Evolutionary conservation across 2,797 vertebrate species (phyloP).

Genomic region (Scyliorhinus canicula): DNA sequence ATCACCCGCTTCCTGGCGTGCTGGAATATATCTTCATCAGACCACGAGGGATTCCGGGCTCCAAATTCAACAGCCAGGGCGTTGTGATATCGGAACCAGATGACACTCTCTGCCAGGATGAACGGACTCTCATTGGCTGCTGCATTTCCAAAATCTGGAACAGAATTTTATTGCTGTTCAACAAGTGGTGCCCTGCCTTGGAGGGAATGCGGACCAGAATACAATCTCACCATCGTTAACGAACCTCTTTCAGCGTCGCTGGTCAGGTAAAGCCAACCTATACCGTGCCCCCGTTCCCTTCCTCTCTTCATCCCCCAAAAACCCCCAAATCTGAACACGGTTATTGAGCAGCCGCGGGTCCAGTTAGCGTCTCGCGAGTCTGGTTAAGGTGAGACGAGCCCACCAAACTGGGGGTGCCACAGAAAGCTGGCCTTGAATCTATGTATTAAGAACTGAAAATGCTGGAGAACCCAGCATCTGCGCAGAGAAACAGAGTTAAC

Average conservation of each 20-base stretch:
- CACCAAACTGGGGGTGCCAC: not conserved
- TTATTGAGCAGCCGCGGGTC: too few species aligned
- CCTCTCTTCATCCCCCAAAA: not conserved
- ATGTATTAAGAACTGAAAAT: too few species aligned
- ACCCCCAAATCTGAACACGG: not conserved
- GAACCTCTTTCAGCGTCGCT: not conserved
- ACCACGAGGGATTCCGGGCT: slow-evolving; percentile 64
- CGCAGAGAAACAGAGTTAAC: too few species aligned
- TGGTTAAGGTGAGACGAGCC: not conserved
- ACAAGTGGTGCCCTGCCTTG: not conserved
- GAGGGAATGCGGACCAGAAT: not conserved
- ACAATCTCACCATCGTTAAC: not conserved
- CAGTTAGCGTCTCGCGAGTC: not conserved
- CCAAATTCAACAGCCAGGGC: slow-evolving; percentile 63
- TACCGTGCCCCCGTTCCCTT: not conserved
- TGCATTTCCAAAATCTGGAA: slow-evolving; percentile 79
- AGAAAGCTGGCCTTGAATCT: not conserved
- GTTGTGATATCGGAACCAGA: slow-evolving; percentile 98
- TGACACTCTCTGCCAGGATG: slow-evolving; percentile 74
- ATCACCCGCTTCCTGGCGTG: slow-evolving; percentile 80
- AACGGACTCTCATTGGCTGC: slow-evolving; percentile 87
- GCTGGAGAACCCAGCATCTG: too few species aligned
- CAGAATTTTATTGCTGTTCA: not conserved
- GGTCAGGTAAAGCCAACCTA: not conserved
- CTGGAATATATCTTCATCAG: slow-evolving; percentile 88